phyloP scores from a whole-genome alignment of 2,113 vertebrate genomes.

The Laticauda colubrina region DNA sequence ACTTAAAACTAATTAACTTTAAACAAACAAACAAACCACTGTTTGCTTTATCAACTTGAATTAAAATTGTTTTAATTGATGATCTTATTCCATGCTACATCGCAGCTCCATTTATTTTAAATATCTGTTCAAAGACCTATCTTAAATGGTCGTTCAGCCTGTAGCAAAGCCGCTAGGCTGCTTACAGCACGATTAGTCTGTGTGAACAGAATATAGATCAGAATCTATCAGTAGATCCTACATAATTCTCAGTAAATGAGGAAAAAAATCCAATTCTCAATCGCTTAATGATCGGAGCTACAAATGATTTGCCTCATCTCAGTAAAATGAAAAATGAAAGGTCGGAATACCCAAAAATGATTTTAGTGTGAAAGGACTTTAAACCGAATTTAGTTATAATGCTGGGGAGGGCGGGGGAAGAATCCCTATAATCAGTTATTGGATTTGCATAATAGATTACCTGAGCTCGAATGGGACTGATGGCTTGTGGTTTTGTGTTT shows the following conservation, averaged over 20 bases:
- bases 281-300: not conserved
- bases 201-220: not conserved
- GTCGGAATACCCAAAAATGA: not conserved
- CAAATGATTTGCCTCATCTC: not conserved
- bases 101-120: not conserved
- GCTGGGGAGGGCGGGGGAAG: rapidly evolving
- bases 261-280: not conserved
- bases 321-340: not conserved
- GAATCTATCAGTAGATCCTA: not conserved
- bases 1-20: not conserved
- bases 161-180: not conserved
- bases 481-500: not conserved
- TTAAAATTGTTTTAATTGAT: not conserved
- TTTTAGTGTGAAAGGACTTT: not conserved
- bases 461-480: not conserved
- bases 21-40: not conserved
- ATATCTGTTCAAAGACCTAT: not conserved
- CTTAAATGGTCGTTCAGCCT: not conserved
- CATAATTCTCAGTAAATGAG: not conserved
- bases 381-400: not conserved
- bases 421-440: not conserved
- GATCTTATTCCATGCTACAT: not conserved
- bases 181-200: not conserved
- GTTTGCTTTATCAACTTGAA: not conserved
- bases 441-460: not conserved